Base-by-base conservation (phyloP, 23 tunicate species). In the Botrylloides violaceus region DNA sequence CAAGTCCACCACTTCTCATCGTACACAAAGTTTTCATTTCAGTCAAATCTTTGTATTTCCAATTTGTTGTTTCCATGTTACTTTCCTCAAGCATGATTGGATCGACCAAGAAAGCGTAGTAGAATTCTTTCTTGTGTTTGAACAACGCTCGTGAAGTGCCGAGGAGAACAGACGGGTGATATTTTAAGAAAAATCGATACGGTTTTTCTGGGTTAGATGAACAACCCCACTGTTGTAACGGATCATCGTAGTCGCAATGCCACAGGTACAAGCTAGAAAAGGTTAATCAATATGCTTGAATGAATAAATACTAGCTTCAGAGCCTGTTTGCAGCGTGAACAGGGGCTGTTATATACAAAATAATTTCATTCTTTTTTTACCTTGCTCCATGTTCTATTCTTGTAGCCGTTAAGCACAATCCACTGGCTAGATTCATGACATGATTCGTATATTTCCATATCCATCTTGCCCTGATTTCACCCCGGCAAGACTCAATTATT, bases 191-290 rank as follows among this genome's bases (percentile, higher is more conserved):
- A 43, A 85, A 20, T 2, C 24, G 72, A 32, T 27, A 70, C 5
- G 94, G 94, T 19, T 73, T 37, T 18, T 34, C 24, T 33, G 80
- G 48, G 60, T 74, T 59, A 47, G 12, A 58, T 4, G 94, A 85
- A 31, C 84, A 79, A 32, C 47, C 61, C 94, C 94, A 85, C 26
- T 66, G 84, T 49, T 85, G 94, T 1, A 58, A 55, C n/a, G 55
- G 66, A 3, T 85, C 84, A 24, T 75, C 58, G 2, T 48, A 18
- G 66, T 85, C 66, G 77, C 94, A 85, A 6, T 64, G 56, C 39
- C 24, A 28, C 0, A 75, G 50, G 22, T 30, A 6, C 9, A 85
- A 50, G 31, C 94, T 84, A 66, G 3, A 18, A 22, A 34, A 61
- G 25, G 27, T 18, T 0, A 25, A 0, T 12, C 65, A 60, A 25